Percentiles rank a stretch among this genome's conserved stretches.
Conservation (phyloP, 2,113 vertebrate species). For the Ivindomyrus marchei region DNA sequence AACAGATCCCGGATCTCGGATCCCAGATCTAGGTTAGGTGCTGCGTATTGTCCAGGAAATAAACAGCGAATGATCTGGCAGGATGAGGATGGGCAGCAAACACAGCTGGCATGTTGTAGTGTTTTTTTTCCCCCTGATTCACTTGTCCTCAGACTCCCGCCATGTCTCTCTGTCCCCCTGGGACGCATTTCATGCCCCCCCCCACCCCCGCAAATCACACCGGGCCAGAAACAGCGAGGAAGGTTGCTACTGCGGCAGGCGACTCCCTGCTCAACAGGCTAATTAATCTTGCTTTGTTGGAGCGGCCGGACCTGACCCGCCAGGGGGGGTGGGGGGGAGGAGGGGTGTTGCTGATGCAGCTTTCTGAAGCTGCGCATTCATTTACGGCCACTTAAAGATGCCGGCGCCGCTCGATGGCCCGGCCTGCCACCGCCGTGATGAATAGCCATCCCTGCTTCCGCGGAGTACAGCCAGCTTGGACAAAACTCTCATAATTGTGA, state of each 20-base stretch:
- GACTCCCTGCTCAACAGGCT: slow-evolving; percentile 54
- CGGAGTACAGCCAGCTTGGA: slow-evolving; percentile 41
- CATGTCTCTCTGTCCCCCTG: background rate
- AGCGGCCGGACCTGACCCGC: slow-evolving; percentile 53
- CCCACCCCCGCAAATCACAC: background rate
- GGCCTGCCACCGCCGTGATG: slow-evolving; percentile 42
- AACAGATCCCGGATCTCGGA: background rate
- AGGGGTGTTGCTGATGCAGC: slow-evolving; percentile 57
- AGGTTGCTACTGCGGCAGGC: slow-evolving; percentile 21
- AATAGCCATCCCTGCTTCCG: slow-evolving; percentile 54
- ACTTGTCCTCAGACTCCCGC: background rate
- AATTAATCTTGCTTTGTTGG: slow-evolving; percentile 71
- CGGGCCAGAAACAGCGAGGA: background rate
- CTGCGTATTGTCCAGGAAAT: background rate
- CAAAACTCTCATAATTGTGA: slow-evolving; percentile 47
- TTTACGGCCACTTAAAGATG: slow-evolving; percentile 63
- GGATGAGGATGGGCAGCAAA: background rate
- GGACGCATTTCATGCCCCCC: background rate
- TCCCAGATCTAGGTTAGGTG: background rate
- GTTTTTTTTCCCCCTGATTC: background rate
- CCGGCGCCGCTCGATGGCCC: slow-evolving; percentile 51
- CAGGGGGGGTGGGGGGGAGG: slow-evolving; percentile 18
- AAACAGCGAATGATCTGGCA: background rate
- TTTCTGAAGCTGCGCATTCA: slow-evolving; percentile 52
- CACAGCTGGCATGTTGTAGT: background rate